Percentiles rank a stretch among this genome's conserved stretches.
These are phyloP conservation scores for Ptiloglossa arizonensis DNA, from an alignment of 1,140 invertebrate species.

Conservation along the genomic window DNA sequence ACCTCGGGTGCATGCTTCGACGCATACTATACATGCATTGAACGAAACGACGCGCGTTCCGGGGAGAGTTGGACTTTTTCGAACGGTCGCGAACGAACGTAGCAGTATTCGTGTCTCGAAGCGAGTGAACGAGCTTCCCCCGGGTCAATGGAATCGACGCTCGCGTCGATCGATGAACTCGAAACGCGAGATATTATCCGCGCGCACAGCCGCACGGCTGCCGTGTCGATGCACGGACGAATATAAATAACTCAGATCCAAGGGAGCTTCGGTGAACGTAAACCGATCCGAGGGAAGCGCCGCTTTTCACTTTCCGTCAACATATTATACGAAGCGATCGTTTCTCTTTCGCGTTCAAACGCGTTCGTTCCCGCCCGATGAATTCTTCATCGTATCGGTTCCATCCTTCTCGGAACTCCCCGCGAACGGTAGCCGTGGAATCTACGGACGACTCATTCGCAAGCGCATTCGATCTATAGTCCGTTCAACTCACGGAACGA, in stretches of 20 bases:
- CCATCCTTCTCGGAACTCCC: not conserved
- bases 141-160: constrained; percentile 31
- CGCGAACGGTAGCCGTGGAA: not conserved
- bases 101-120: not conserved
- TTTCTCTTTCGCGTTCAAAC: constrained; percentile 18
- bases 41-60: constrained; percentile 28
- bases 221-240: not conserved
- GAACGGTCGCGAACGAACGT: not conserved
- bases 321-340: not conserved
- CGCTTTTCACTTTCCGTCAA: constrained; percentile 28
- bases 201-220: not conserved
- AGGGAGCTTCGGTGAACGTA: not conserved
- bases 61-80: not conserved
- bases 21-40: constrained; percentile 27
- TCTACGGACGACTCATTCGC: constrained; percentile 33
- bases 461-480: constrained; percentile 32
- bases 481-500: too few relatives aligned
- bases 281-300: constrained; percentile 8
- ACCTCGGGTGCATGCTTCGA: constrained; percentile 16
- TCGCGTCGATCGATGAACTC: constrained; percentile 36
- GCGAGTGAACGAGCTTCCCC: constrained; percentile 1
- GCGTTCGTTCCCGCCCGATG: constrained; percentile 2
- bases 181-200: constrained; percentile 4
- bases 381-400: not conserved
- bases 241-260: constrained; percentile 14